These are phyloP conservation scores for Tetropium fuscum DNA, from an alignment of 2,888 invertebrate species.

Conservation along the genomic window DNA sequence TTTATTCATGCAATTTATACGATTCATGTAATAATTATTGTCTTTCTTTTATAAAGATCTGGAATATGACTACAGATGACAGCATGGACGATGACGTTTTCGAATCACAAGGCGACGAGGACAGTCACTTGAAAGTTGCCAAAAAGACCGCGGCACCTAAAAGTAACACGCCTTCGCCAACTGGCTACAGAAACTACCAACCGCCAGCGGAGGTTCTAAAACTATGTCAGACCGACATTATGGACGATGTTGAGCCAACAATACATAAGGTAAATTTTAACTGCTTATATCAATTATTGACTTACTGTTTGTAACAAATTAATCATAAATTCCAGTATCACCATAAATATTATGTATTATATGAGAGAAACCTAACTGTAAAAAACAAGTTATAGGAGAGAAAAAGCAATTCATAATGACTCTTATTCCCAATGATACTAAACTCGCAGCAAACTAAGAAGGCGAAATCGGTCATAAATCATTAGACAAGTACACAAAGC, in stretches of 20 bases:
- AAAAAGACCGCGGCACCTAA: conserved; percentile 50
- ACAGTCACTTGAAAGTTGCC: conserved; percentile 50
- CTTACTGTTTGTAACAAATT: too few species aligned
- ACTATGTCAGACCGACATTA: conserved; percentile 65
- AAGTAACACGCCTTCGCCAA: conserved; percentile 75
- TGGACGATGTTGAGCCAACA: conserved; percentile 70
- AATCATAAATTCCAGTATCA: too few species aligned
- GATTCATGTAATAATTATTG: not conserved
- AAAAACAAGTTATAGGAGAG: too few species aligned
- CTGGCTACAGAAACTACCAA: conserved; percentile 84
- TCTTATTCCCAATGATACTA: too few species aligned
- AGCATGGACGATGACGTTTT: conserved; percentile 89
- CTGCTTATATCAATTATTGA: too few species aligned
- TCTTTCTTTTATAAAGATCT: conserved; percentile 7
- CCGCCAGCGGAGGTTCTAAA: conserved; percentile 78
- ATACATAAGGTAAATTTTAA: conserved; percentile 73
- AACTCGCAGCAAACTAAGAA: too few species aligned
- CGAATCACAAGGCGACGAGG: conserved; percentile 70
- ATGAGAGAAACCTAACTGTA: too few species aligned
- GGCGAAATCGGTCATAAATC: too few species aligned
- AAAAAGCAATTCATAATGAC: too few species aligned
- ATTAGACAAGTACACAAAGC: too few species aligned
- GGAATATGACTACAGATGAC: conserved; percentile 69
- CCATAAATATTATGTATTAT: too few species aligned
- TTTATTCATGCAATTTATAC: too few species aligned